Evolutionary conservation across 2,797 vertebrate genomes (phyloP).

Genomic region (Phyllotis vaccarum): DNA sequence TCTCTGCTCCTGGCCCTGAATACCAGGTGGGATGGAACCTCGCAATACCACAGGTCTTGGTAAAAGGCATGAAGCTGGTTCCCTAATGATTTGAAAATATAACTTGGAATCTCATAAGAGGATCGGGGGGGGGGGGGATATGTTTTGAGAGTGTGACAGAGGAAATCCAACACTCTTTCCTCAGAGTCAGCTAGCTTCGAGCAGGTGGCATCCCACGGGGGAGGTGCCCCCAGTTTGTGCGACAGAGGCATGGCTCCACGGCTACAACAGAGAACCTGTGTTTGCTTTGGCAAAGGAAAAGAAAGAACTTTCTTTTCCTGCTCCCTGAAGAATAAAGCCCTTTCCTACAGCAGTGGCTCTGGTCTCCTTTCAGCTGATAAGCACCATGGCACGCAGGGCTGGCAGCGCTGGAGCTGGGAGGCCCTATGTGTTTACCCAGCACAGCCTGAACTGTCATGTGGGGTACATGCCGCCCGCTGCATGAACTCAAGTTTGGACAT

Average conservation of each 20-base stretch:
- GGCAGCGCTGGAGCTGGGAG: constrained; percentile 39
- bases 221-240: background rate
- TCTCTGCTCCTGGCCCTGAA: background rate
- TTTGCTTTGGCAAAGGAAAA: constrained; percentile 86
- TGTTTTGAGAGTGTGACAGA: background rate
- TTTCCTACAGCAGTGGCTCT: constrained; percentile 77
- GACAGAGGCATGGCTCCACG: constrained; percentile 64
- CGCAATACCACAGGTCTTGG: background rate
- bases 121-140: background rate
- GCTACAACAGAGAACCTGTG: constrained; percentile 79
- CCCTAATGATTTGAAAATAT: constrained; percentile 44
- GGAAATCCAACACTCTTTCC: background rate
- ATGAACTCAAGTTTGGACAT: background rate
- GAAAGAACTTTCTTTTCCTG: constrained; percentile 51
- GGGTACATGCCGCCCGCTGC: constrained; percentile 67
- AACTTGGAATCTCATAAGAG: constrained; percentile 23
- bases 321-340: constrained; percentile 48
- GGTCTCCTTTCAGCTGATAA: constrained; percentile 83
- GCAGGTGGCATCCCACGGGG: background rate
- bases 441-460: constrained; percentile 75
- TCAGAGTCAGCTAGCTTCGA: constrained; percentile 34
- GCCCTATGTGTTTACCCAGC: constrained; percentile 61
- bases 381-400: constrained; percentile 40
- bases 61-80: background rate
- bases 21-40: background rate